Base-by-base conservation (phyloP, 2,888 invertebrate species). In the Sminthurinus aureus region DNA sequence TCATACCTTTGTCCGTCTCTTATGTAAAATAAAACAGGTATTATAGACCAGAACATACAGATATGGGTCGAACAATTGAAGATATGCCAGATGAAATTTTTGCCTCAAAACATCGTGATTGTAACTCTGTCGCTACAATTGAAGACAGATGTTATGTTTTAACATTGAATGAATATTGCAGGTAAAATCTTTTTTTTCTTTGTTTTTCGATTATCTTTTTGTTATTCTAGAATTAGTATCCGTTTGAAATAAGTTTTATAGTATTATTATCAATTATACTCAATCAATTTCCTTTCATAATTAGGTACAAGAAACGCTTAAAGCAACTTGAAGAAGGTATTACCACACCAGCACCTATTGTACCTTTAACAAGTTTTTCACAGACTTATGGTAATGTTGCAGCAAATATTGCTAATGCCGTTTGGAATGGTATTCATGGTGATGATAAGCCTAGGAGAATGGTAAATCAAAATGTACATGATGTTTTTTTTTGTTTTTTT, bases 71-170 rank as follows among this genome's bases (percentile, higher is more conserved):
- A 52, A 93, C 94, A 89, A 93, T 94, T 20, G 93, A 92, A 79
- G 96, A 97, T 90, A 94, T 95, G 90, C 93, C 94, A 15, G 96
- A 96, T 90, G 98, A 98, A 91, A 95, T 98, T 84, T 98, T 98
- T 91, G 98, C 98, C 74, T 98, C 98, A 26, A 94, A 96, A 84
- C 98, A 98, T 51, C 94, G 96, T 85, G 98, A 98, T 92, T 96
- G 96, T 87, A 97, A 97, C 91, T 96, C 96, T 89, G 98, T 98
- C 84, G 98, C 98, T 84, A 98, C 98, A 91, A 98, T 98, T 89
- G 98, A 98, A 91, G 98, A 98, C 92, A 97, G 96, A 91, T 98
- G 98, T 91, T 98, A 96, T 91, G 98, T 98, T 86, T 93, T 98
- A 89, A 98, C 97, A 67, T 97, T 95, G 91, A 96, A 96, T 91